These are phyloP conservation scores for Aporophyla lueneburgensis DNA, from an alignment of 2,888 invertebrate species.

Conservation along the genomic window DNA sequence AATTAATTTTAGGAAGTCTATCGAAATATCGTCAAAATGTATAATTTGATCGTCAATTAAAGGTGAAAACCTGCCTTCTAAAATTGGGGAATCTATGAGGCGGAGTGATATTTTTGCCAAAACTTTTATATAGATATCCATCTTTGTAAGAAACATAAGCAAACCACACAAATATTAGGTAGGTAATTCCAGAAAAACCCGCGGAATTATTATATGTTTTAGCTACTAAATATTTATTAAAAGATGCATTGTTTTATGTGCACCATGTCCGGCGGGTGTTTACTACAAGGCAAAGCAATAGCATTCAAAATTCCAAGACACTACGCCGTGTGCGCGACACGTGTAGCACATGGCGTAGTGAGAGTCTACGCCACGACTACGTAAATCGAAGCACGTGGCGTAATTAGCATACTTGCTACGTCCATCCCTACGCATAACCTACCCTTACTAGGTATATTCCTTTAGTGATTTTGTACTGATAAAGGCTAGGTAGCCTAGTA, in stretches of 20 bases:
- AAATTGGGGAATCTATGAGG: too few species aligned
- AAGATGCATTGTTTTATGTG: neutral
- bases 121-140: neutral
- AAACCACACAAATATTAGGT: neutral
- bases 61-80: too few species aligned
- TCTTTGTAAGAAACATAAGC: neutral
- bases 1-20: too few species aligned
- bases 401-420: neutral
- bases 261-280: too few species aligned
- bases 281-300: too few species aligned
- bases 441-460: neutral
- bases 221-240: neutral
- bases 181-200: neutral
- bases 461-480: neutral
- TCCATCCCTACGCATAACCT: neutral
- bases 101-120: too few species aligned
- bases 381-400: neutral
- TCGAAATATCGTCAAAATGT: too few species aligned
- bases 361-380: neutral
- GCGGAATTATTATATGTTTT: neutral
- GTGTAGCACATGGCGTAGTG: neutral
- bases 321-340: too few species aligned
- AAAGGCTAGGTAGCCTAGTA: neutral
- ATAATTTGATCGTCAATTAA: too few species aligned
- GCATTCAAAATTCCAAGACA: too few species aligned